Base-by-base conservation (phyloP, 2,797 vertebrate species). In the Thripadectes ignobilis region DNA sequence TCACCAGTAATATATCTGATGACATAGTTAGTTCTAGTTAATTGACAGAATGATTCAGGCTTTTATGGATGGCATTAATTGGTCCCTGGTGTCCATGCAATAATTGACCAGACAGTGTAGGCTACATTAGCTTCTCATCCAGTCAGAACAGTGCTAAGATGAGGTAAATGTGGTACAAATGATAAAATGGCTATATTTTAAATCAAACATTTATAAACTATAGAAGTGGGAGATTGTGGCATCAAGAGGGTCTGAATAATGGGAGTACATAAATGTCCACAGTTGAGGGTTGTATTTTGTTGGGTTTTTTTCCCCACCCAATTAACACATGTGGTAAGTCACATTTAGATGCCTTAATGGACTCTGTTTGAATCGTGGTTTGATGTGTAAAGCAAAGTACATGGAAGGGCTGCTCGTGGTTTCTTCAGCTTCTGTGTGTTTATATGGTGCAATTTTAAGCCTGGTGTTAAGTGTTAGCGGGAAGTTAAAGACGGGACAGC, bases 41-140 rank as follows among this genome's bases (percentile, higher is more conserved):
- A 99, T 99, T 99, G 99, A 99, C 99, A 99, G 99, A 99, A 98
- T 99, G 99, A 99, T 99, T 98, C 98, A 98, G 98, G 98, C 98
- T 98, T 98, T 98, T 98, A 98, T 98, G 98, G 98, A 98, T 98
- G 98, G 98, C 98, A 98, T 98, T 99, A 99, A 99, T 99, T 99
- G 99, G 98, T 99, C 99, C 98, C 99, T 98, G 96, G 98, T 98
- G 98, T 98, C 98, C 97, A 96, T 98, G 98, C 97, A 98, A 98
- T 98, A 98, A 98, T 98, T 98, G 98, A 98, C 97, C 98, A 97
- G 98, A 98, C 97, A 97, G 96, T 96, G 98, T 97, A 98, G 98
- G 96, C 98, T 98, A 97, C 98, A 97, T 98, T 98, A 97, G 98
- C 96, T 98, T 98, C 91, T 97, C 98, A 98, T 98, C 97, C 97